These are phyloP conservation scores for Amia ocellicauda DNA, from an alignment of 2,113 vertebrate genomes.

Conservation along the genomic window DNA sequence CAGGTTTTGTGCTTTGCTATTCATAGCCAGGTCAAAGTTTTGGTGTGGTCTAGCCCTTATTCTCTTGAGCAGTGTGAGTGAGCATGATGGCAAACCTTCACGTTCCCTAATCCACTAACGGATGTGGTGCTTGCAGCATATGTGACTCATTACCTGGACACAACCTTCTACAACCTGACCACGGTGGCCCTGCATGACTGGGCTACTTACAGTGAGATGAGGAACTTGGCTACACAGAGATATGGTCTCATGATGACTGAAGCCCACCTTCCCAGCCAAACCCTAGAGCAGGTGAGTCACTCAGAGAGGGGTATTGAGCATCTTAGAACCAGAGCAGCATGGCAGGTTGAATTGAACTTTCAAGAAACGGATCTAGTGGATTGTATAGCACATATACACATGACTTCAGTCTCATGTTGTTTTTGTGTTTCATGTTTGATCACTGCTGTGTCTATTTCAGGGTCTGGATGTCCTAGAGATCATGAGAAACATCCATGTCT, in stretches of 20 bases:
- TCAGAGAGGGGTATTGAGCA: too few species aligned
- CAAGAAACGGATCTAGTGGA: too few species aligned
- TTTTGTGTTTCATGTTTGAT: neutral
- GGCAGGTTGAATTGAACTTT: too few species aligned
- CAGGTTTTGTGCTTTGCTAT: too few species aligned
- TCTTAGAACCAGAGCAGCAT: too few species aligned
- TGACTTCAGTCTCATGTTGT: too few species aligned
- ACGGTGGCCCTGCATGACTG: constrained; percentile 97
- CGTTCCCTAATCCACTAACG: too few species aligned
- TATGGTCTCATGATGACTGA: constrained; percentile 95
- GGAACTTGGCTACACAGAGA: constrained; percentile 91
- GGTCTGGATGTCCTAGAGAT: constrained; percentile 97
- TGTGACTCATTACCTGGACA: constrained; percentile 96
- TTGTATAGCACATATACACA: too few species aligned
- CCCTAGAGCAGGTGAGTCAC: constrained; percentile 85
- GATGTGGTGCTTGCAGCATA: constrained; percentile 67
- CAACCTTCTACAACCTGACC: constrained; percentile 97
- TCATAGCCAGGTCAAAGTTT: neutral
- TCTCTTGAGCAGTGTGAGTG: neutral
- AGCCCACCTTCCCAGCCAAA: constrained; percentile 95
- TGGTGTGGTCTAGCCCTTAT: neutral
- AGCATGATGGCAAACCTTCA: too few species aligned
- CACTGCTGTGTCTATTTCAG: constrained; percentile 49
- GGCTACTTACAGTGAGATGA: constrained; percentile 99
- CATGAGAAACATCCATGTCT: constrained; percentile 98